A percentile compares a stretch with the other conserved stretches of the same genome.
phyloP scores from a whole-genome alignment of 2,888 invertebrate species.

The Watsonalla binaria region DNA sequence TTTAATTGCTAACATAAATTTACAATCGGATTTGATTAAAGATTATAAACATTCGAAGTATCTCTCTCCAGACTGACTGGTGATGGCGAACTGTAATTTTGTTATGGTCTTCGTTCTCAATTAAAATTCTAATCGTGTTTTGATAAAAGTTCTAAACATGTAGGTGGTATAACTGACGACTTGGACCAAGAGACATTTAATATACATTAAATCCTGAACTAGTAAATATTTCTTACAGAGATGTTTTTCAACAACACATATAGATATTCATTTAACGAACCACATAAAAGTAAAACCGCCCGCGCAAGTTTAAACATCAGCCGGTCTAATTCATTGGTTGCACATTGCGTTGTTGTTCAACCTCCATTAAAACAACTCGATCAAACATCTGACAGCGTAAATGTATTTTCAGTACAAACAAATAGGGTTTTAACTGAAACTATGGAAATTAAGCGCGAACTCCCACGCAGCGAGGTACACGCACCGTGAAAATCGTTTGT shows the following conservation, averaged over 20 bases:
- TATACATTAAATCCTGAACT: not conserved
- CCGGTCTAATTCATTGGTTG: constrained; percentile 14
- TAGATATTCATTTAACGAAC: constrained; percentile 12
- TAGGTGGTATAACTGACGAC: too few species aligned
- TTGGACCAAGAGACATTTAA: too few species aligned
- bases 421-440: constrained; percentile 26
- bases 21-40: too few species aligned
- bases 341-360: constrained; percentile 46
- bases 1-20: too few species aligned
- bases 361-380: constrained; percentile 51
- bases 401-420: constrained; percentile 72
- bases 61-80: too few species aligned
- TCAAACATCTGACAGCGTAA: constrained; percentile 56
- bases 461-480: constrained; percentile 15
- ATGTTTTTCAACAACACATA: too few species aligned
- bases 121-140: not conserved
- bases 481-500: constrained; percentile 61
- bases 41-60: too few species aligned
- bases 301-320: constrained; percentile 25
- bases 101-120: too few species aligned
- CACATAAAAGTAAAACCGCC: constrained; percentile 31
- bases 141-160: not conserved
- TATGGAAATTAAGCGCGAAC: constrained; percentile 36
- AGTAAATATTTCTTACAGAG: not conserved
- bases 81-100: too few species aligned